Conservation (phyloP, 1,140 invertebrate genomes). For the Drosophila arawakana region DNA sequence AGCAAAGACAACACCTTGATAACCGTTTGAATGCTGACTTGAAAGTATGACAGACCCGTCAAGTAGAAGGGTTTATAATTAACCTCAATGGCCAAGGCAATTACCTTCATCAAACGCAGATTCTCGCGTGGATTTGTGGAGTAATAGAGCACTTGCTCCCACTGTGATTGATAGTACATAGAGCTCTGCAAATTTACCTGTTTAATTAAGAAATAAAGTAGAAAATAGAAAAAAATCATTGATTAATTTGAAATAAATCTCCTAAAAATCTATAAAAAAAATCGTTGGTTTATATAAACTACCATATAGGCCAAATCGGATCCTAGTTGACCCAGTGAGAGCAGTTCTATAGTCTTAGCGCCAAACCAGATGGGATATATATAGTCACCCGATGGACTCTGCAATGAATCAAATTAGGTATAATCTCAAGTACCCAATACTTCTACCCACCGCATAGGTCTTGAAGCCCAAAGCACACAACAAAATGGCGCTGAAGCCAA, state of each 20-base stretch:
- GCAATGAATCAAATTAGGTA: not conserved
- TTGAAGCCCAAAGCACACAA: conserved; percentile 74
- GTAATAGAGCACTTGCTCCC: conserved; percentile 62
- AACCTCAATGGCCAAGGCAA: conserved; percentile 66
- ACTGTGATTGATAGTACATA: conserved; percentile 65
- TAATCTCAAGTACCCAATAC: not conserved
- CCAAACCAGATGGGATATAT: conserved; percentile 71
- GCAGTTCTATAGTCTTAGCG: conserved; percentile 60
- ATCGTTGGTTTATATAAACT: not conserved
- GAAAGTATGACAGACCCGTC: conserved; percentile 72
- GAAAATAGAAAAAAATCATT: not conserved
- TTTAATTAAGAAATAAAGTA: not conserved
- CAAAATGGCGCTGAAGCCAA: conserved; percentile 60
- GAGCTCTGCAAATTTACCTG: conserved; percentile 66
- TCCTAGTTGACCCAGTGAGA: conserved; percentile 59
- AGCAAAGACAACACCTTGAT: conserved; percentile 48
- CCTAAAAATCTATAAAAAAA: not conserved
- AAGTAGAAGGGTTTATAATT: conserved; percentile 69
- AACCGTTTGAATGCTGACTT: conserved; percentile 63
- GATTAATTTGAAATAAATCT: not conserved
- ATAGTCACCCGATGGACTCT: conserved; percentile 66
- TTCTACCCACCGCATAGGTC: conserved; percentile 63
- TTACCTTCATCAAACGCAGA: conserved; percentile 62
- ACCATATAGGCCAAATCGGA: conserved; percentile 56
- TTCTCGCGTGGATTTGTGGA: conserved; percentile 63